phyloP scores from a whole-genome alignment of 2,888 invertebrate genomes.

The Perithous albicinctus region DNA sequence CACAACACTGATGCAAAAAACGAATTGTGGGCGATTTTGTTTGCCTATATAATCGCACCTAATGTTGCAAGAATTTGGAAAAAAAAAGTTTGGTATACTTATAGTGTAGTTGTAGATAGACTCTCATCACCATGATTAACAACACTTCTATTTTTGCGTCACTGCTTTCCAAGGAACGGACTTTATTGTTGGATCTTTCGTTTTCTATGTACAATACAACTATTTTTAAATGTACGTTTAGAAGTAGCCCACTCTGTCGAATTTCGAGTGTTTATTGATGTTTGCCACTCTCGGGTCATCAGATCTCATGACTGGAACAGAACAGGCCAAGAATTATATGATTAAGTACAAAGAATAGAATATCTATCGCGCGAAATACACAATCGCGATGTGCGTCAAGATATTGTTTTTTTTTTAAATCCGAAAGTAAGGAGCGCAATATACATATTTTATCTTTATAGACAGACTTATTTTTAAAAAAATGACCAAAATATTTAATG shows the following conservation, averaged over 20 bases:
- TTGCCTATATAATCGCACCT: too few relatives aligned
- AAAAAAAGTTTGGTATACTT: too few relatives aligned
- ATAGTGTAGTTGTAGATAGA: neutral
- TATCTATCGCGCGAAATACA: too few relatives aligned
- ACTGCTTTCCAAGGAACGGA: neutral
- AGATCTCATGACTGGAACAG: conserved; percentile 74
- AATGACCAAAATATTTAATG: too few relatives aligned
- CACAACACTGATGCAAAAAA: too few relatives aligned
- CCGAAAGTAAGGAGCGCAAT: too few relatives aligned
- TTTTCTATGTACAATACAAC: conserved; percentile 46
- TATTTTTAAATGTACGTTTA: conserved; percentile 23
- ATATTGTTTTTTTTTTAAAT: neutral
- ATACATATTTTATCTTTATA: too few relatives aligned
- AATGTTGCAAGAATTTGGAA: too few relatives aligned
- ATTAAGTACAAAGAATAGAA: neutral
- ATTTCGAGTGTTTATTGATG: conserved; percentile 55
- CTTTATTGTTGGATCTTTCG: conserved; percentile 42
- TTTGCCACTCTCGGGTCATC: conserved; percentile 69
- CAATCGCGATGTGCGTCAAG: too few relatives aligned
- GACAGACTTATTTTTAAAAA: too few relatives aligned
- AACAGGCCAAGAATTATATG: neutral
- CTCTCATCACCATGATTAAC: too few relatives aligned
- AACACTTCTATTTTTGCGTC: neutral
- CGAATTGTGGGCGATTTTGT: too few relatives aligned
- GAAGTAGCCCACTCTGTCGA: conserved; percentile 39